phyloP scores from a whole-genome alignment of 2,888 invertebrate genomes.

The Ophion ventricosus region DNA sequence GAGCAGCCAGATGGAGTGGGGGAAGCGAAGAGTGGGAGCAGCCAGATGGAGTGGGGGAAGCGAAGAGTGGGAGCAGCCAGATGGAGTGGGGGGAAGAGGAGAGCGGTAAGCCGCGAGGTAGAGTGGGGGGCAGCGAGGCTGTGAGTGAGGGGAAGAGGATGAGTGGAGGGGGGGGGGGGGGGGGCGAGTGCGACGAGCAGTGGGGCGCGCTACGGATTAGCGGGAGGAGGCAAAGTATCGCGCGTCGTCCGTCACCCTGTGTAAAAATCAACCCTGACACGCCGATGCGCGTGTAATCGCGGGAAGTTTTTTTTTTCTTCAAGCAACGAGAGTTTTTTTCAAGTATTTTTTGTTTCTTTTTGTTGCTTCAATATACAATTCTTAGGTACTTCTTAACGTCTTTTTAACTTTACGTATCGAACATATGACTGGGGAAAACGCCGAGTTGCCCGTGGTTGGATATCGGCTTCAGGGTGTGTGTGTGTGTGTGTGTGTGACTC shows the following conservation, averaged over 20 bases:
- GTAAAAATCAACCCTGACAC: conserved; percentile 52
- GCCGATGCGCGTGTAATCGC: conserved; percentile 34
- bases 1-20: background rate
- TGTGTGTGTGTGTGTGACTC: no score
- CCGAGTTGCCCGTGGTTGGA: conserved; percentile 26
- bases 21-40: background rate
- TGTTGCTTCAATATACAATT: background rate
- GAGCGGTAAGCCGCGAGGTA: no score
- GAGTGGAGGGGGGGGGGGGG: background rate
- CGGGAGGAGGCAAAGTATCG: conserved; percentile 24
- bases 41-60: background rate
- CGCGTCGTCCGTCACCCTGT: conserved; percentile 1
- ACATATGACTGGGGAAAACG: conserved; percentile 68
- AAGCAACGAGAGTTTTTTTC: conserved; percentile 28
- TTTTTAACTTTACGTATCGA: conserved; percentile 68
- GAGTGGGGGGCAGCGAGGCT: no score
- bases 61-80: background rate
- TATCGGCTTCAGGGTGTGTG: conserved; percentile 57
- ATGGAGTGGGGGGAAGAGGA: background rate
- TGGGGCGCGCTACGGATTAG: background rate
- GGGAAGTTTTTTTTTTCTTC: conserved; percentile 51
- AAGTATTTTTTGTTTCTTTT: conserved; percentile 26
- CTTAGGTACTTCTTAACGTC: conserved; percentile 15
- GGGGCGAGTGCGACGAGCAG: background rate
- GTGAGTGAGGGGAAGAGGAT: background rate